phyloP scores from a whole-genome alignment of 2,797 vertebrate genomes.

The Neosalanx taihuensis region DNA sequence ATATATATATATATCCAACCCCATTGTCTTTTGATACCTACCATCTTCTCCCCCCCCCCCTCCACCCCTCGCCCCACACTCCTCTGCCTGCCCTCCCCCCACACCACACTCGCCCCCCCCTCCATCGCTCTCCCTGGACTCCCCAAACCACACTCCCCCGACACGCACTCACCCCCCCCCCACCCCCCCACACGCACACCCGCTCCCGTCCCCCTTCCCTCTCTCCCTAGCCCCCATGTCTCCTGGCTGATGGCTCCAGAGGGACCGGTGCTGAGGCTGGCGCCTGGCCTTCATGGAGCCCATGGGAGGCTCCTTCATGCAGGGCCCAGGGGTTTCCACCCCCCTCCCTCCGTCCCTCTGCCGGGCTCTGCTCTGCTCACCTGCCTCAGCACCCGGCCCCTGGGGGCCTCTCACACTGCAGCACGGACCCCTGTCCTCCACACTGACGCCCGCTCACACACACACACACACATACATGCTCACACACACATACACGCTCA shows the following conservation, averaged over 20 bases:
- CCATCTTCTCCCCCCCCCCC: background rate
- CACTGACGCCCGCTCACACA: conserved; percentile 11
- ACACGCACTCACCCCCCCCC: background rate
- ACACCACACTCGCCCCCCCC: conserved; percentile 55
- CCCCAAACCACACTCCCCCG: no score
- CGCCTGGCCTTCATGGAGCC: conserved; percentile 61
- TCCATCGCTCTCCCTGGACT: conserved; percentile 29
- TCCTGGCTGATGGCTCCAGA: conserved; percentile 5
- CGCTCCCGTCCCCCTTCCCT: background rate
- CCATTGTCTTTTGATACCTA: background rate
- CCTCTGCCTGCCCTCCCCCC: conserved; percentile 36
- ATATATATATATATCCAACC: no score
- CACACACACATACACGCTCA: background rate
- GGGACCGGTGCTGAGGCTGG: conserved; percentile 29
- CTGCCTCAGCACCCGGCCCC: conserved; percentile 58
- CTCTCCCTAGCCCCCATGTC: background rate
- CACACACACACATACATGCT: background rate
- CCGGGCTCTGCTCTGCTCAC: conserved; percentile 60
- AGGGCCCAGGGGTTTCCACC: conserved; percentile 56
- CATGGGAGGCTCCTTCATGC: conserved; percentile 62
- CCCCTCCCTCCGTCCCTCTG: conserved; percentile 33
- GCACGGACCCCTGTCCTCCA: conserved; percentile 56
- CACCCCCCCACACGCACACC: background rate
- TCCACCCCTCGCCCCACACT: no score
- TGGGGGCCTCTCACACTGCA: conserved; percentile 63